These are phyloP conservation scores for Callospermophilus lateralis DNA, from an alignment of 2,113 vertebrate species.

Conservation along the genomic window DNA sequence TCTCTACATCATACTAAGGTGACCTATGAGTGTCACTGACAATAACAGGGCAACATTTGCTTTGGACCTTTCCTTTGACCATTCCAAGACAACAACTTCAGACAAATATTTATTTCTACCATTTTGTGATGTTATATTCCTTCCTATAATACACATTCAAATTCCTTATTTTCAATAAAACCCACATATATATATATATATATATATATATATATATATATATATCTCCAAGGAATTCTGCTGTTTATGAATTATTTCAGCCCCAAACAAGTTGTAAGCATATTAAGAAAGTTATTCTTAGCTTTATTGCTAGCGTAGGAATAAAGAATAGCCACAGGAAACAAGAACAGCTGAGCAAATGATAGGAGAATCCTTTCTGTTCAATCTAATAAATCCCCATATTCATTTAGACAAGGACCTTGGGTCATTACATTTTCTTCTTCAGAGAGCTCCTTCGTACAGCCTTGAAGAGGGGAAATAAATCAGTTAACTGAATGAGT, in stretches of 20 bases:
- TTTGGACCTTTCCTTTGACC: neutral
- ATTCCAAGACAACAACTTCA: neutral
- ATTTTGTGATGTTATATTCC: neutral
- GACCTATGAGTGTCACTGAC: too few relatives aligned
- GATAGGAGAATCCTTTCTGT: neutral
- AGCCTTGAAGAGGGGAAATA: constrained; percentile 50
- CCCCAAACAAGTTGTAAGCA: neutral
- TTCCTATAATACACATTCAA: neutral
- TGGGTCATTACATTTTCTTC: constrained; percentile 46
- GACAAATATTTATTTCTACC: neutral
- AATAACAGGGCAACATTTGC: neutral
- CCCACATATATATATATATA: neutral
- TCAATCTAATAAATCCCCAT: constrained; percentile 42
- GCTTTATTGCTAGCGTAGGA: neutral
- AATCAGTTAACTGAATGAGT: constrained; percentile 21
- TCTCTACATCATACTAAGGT: too few relatives aligned
- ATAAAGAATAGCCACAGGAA: neutral
- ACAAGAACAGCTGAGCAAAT: neutral
- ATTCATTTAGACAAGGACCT: constrained; percentile 53
- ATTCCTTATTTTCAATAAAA: neutral
- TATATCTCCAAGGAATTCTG: neutral
- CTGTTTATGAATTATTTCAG: neutral
- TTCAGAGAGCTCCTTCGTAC: neutral
- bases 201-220: neutral
- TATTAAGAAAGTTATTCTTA: neutral